These are phyloP conservation scores for Tauraco erythrolophus DNA, from an alignment of 2,113 vertebrate genomes.

Conservation along the genomic window DNA sequence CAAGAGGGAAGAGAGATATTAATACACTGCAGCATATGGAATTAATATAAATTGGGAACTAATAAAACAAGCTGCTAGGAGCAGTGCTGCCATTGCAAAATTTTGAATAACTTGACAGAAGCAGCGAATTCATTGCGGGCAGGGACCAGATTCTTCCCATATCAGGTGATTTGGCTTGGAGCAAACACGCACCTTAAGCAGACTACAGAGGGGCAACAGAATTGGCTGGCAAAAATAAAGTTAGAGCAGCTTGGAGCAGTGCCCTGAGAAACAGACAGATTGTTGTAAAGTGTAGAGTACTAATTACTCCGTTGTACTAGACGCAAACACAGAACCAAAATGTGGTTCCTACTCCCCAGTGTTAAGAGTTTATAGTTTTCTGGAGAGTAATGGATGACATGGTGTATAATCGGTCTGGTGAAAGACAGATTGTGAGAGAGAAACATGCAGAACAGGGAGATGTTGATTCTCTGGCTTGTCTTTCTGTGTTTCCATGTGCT, in stretches of 20 bases:
- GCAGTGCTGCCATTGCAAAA: constrained; percentile 35
- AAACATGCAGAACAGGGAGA: neutral
- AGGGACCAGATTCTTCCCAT: neutral
- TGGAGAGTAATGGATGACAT: neutral
- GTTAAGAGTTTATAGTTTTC: neutral
- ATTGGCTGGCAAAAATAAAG: neutral
- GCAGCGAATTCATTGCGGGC: neutral
- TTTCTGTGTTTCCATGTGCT: neutral
- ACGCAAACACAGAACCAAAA: neutral
- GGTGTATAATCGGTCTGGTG: neutral
- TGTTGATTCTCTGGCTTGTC: neutral
- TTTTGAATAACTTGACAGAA: constrained; percentile 17
- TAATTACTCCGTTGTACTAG: neutral
- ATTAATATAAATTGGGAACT: constrained; percentile 55
- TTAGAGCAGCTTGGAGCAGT: neutral
- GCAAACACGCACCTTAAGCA: neutral
- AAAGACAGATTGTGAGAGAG: neutral
- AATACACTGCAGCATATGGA: constrained; percentile 53
- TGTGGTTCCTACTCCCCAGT: neutral
- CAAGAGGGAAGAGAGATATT: constrained; percentile 22
- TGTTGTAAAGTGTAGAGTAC: neutral
- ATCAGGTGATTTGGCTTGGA: neutral
- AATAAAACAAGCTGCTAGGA: constrained; percentile 52
- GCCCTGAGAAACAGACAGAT: neutral
- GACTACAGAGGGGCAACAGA: neutral